Conservation (phyloP, 2,888 invertebrate species). For the Thysanoteuthis rhombus region DNA sequence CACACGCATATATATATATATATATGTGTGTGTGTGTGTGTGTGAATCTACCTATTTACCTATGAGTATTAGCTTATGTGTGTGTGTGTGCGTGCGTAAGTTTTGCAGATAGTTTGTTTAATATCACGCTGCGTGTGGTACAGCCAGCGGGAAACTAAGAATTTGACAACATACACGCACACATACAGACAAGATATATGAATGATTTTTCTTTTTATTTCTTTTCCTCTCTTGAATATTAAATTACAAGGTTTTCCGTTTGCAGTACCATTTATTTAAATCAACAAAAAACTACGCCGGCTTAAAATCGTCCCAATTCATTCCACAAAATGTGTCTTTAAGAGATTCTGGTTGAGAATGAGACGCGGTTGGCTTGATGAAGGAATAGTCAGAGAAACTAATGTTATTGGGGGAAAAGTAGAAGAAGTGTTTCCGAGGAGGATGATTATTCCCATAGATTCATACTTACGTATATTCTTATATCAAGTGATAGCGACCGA, state of each 20-base stretch:
- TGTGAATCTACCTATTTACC: not conserved
- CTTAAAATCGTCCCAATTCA: not conserved
- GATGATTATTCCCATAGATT: too few relatives aligned
- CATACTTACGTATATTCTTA: too few relatives aligned
- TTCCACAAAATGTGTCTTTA: not conserved
- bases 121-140: not conserved
- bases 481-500: too few relatives aligned
- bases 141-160: not conserved
- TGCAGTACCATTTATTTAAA: not conserved
- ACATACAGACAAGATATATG: not conserved
- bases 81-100: too few relatives aligned
- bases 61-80: too few relatives aligned
- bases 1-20: not conserved
- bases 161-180: not conserved
- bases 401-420: too few relatives aligned
- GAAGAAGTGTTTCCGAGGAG: too few relatives aligned
- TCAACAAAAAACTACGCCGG: not conserved
- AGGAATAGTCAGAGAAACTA: too few relatives aligned
- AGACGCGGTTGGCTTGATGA: too few relatives aligned
- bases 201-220: not conserved
- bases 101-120: not conserved
- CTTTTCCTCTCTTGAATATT: not conserved
- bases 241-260: not conserved
- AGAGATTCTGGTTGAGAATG: too few relatives aligned
- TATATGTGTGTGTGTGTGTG: too few relatives aligned